Base-by-base conservation (phyloP, 2,113 vertebrate species). In the Phaethon lepturus region DNA sequence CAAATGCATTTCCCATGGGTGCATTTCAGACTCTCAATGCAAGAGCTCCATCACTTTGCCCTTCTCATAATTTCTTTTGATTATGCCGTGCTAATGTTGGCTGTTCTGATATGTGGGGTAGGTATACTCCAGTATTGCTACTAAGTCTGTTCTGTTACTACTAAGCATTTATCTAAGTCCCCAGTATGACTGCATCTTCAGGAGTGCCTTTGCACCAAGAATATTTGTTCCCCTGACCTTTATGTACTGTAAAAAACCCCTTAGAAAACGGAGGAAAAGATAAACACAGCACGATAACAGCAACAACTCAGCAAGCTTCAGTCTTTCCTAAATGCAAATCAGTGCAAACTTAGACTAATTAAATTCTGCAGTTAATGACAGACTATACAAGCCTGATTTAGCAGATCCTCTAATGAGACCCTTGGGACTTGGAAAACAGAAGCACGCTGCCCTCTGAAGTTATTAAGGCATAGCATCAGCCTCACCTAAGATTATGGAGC, bases 361-460 rank as follows among this genome's bases (percentile, higher is more conserved):
- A 97, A 95, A 87, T 92, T 91, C 75, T 83, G 26, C 76, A 49
- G 60, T 80, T 93, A 86, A 84, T 63, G 53, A 76, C 81, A 67
- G 85, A 52, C 63, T 78, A 59, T 64, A 66, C 86, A 91, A 93
- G 83, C 84, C 77, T 90, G 77, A 31, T 96, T 94, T 93, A 84
- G 91, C 92, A 94, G 77, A 94, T 94, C 52, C 42, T 90, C 92
- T 97, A 92, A 96, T 97, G 95, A 97, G 93, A 95, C 90, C 84
- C 84, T 75, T 72, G 78, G 77, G 86, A 91, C 52, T 26, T 18
- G 42, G 77, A 84, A 91, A 86, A 28, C 50, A 82, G 64, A 95
- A 90, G 44, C 64, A 50, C 3, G 9, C 55, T 90, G 78, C 71
- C 56, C 59, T 82, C 53, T 38, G 81, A 93, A 69, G 53, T 93